Base-by-base conservation (phyloP, 1,140 invertebrate species). In the Thaumetopoea pityocampa region DNA sequence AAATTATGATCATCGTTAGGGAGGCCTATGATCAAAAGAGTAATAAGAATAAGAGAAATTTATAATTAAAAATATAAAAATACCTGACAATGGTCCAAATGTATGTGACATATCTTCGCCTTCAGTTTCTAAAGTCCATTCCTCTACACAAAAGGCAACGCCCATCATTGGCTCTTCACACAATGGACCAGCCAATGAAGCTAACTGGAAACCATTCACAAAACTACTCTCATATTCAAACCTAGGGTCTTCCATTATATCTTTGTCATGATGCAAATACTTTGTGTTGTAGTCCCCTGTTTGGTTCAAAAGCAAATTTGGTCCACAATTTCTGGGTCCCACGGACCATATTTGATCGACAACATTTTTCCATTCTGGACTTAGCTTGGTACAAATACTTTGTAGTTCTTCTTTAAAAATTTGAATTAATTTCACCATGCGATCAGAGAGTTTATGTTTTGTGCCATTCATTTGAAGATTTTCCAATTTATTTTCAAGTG, bases 141-240 rank as follows among this genome's bases (percentile, higher is more conserved):
- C 92, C 66, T 97, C 92, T 1, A 98, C 87, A 46, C 95, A 86
- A 80, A 98, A 98, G 38, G 92, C 94, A 0, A 98, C 94, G 1
- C 97, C 97, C 87, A 93, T 94, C 93, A 98, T 94, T 8, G 96
- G 95, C 67, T 99, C 97, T 72, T 98, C 96, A 85, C 97, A 99
- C 9, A 98, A 70, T 2, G 96, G 96, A 2, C 98, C 97, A 27
- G 94, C 90, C 7, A 93, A 77, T 1, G 94, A 93, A 0, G 96
- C 96, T 64, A 99, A 74, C 88, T 99, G 95, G 80, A 99, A 99
- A 1, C 98, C 97, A 86, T 94, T 97, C 1, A 99, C 87, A 68
- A 99, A 91, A 79, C 92, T 94, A 67, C 88, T 92, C 59, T 92
- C 92, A 65, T 89, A 94, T 63, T 89, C 87, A 55, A 83, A 74